Evolutionary conservation across 2,888 invertebrate species (phyloP).

Genomic region (Tethea ocularis): DNA sequence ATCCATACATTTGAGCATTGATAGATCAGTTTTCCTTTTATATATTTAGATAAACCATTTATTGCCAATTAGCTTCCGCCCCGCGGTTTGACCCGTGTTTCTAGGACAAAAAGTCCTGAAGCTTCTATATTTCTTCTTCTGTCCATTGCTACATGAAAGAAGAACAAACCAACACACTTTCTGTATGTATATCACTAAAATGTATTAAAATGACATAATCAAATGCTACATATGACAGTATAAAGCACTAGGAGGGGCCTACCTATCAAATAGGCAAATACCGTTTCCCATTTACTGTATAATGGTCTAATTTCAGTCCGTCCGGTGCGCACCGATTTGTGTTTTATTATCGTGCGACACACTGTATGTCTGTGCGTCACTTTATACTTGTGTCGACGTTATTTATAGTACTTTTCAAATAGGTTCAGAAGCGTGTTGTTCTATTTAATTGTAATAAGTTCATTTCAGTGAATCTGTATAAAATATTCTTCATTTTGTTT

Average conservation of each 20-base stretch:
- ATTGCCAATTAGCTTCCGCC: no score
- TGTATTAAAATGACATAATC: background rate
- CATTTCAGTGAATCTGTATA: no score
- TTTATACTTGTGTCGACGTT: background rate
- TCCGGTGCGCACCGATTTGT: conserved; percentile 58
- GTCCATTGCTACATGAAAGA: no score
- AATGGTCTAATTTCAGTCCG: conserved; percentile 67
- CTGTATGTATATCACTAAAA: no score
- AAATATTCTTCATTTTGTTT: no score
- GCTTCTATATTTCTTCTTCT: no score
- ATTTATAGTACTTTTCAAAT: background rate
- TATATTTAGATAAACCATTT: no score
- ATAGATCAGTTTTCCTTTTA: no score
- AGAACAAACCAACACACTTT: no score
- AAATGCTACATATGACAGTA: background rate
- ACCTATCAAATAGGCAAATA: conserved; percentile 60
- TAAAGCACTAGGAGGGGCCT: conserved; percentile 43
- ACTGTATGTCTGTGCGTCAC: conserved; percentile 10
- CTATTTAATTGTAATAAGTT: background rate
- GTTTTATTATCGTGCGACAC: conserved; percentile 70
- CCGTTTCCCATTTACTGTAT: conserved; percentile 74
- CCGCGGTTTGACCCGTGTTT: no score
- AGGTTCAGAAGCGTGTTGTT: background rate
- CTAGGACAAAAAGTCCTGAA: no score
- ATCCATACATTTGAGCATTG: no score